phyloP scores from a whole-genome alignment of 2,797 vertebrate genomes.

The Crotalus adamanteus region DNA sequence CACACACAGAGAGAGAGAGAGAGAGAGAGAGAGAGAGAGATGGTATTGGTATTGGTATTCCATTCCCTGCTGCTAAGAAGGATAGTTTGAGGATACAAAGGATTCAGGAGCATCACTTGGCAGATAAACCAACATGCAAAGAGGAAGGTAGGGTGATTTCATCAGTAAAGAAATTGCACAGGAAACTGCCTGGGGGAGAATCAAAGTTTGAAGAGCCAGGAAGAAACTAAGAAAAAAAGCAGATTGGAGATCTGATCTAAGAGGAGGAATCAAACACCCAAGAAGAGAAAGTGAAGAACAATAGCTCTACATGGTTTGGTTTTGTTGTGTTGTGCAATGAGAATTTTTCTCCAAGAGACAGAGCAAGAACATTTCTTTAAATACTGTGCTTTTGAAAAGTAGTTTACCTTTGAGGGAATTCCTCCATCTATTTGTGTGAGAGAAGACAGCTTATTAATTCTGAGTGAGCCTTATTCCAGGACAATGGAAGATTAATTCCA shows the following conservation, averaged over 20 bases:
- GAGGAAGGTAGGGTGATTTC: not conserved
- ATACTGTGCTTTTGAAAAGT: not conserved
- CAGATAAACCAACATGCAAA: not conserved
- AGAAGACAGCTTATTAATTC: not conserved
- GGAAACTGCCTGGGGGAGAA: not conserved
- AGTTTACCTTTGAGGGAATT: not conserved
- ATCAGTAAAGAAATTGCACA: not conserved
- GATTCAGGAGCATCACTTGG: not conserved
- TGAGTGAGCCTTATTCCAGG: not conserved
- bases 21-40: not conserved
- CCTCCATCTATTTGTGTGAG: not conserved
- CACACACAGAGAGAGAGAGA: too few species aligned
- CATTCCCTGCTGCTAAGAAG: not conserved
- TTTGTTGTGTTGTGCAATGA: not conserved
- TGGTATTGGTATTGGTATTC: not conserved
- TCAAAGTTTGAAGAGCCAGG: not conserved
- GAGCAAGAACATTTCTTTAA: not conserved
- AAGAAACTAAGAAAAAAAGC: not conserved
- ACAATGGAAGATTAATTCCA: not conserved
- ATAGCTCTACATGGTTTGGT: not conserved
- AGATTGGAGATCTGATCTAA: not conserved
- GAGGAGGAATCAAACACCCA: not conserved
- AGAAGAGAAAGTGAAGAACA: not conserved
- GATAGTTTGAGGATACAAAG: not conserved
- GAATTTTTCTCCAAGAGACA: not conserved